A percentile compares a stretch with the other conserved stretches of the same genome.
Conservation (phyloP, 2,888 invertebrate genomes). For the Trileptium ribeirensis region DNA sequence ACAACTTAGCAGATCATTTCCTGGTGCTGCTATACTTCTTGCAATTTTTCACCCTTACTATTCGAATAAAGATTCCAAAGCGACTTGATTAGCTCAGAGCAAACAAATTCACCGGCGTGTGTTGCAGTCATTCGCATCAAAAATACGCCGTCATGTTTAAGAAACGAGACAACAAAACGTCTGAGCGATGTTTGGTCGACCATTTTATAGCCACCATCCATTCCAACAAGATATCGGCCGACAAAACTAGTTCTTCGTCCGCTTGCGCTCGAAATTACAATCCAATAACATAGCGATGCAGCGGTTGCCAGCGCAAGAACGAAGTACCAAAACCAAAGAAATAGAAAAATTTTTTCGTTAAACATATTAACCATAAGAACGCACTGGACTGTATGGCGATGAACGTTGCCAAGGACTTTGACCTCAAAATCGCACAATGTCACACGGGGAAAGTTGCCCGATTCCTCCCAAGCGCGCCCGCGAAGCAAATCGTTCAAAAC, state of each 20-base stretch:
- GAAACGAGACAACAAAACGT: constrained; percentile 11
- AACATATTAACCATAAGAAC: constrained; percentile 49
- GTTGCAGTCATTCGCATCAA: constrained; percentile 50
- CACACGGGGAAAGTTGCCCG: constrained; percentile 43
- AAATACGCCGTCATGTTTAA: constrained; percentile 47
- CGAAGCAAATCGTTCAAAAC: constrained; percentile 49
- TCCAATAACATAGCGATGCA: constrained; percentile 49
- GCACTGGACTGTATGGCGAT: constrained; percentile 49
- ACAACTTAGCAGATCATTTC: no score
- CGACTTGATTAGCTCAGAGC: constrained; percentile 49
- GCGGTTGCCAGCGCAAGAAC: constrained; percentile 48
- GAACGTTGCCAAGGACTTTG: constrained; percentile 50
- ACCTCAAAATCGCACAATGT: constrained; percentile 52
- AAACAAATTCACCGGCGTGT: constrained; percentile 50
- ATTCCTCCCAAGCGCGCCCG: constrained; percentile 50
- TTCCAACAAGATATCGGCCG: constrained; percentile 50
- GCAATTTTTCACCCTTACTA: background rate
- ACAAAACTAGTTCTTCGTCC: constrained; percentile 50
- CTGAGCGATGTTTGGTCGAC: constrained; percentile 50
- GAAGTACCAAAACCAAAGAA: constrained; percentile 51
- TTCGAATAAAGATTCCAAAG: constrained; percentile 39
- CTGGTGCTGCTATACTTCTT: background rate
- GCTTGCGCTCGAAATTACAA: constrained; percentile 48
- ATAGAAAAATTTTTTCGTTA: constrained; percentile 43
- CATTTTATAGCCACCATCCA: constrained; percentile 50